A percentile compares a stretch with the other conserved stretches of the same genome.
phyloP scores from a whole-genome alignment of 2,888 invertebrate genomes.

The Sympetrum striolatum region DNA sequence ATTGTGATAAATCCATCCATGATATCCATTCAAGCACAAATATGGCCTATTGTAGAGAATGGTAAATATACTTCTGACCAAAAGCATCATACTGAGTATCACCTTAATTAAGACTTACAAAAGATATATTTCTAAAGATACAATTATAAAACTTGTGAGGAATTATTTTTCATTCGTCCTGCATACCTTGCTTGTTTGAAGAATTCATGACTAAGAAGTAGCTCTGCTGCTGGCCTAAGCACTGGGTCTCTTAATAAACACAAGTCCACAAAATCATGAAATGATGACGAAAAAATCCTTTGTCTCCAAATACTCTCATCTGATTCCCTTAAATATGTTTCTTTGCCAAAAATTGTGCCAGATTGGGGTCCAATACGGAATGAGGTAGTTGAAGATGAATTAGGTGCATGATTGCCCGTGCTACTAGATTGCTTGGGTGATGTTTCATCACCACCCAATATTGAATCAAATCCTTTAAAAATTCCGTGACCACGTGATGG shows the following conservation, averaged over 20 bases:
- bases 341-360: neutral
- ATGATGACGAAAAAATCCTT: slow-evolving; percentile 74
- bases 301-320: slow-evolving; percentile 53
- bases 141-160: no score
- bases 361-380: neutral
- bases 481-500: slow-evolving; percentile 47
- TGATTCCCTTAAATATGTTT: slow-evolving; percentile 28
- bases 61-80: no score
- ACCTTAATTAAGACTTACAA: no score
- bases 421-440: neutral
- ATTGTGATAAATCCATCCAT: no score
- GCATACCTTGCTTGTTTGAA: slow-evolving; percentile 74
- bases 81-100: no score
- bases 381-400: slow-evolving; percentile 13
- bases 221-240: slow-evolving; percentile 73
- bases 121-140: no score
- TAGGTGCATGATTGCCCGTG: neutral
- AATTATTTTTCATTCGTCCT: no score
- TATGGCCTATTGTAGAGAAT: no score
- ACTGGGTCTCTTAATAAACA: slow-evolving; percentile 74
- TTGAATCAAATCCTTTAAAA: slow-evolving; percentile 48
- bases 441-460: slow-evolving; percentile 48
- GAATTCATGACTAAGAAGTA: slow-evolving; percentile 75
- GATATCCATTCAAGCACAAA: no score
- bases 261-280: slow-evolving; percentile 79